These are phyloP conservation scores for Torymus texanus DNA, from an alignment of 2,888 invertebrate genomes.

Conservation along the genomic window DNA sequence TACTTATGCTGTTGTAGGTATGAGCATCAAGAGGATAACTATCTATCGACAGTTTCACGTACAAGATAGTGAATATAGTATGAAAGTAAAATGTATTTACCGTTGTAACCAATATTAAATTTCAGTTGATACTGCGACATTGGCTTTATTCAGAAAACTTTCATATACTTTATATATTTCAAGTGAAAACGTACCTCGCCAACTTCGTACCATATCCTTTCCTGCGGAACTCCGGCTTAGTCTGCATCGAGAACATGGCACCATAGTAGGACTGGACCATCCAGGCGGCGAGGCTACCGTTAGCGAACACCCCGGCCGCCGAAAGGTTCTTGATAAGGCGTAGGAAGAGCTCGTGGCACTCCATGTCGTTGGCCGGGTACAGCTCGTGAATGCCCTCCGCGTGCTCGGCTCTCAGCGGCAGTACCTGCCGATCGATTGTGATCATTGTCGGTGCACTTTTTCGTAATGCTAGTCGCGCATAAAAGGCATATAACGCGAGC, in stretches of 20 bases:
- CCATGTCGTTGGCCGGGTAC: slow-evolving; percentile 92
- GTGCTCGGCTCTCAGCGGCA: slow-evolving; percentile 85
- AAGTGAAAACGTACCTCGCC: slow-evolving; percentile 65
- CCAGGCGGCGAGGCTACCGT: slow-evolving; percentile 88
- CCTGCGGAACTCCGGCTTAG: slow-evolving; percentile 84
- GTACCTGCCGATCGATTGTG: slow-evolving; percentile 74
- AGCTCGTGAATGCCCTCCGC: slow-evolving; percentile 89
- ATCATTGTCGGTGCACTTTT: too few relatives aligned
- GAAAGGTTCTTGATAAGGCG: slow-evolving; percentile 86
- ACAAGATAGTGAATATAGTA: too few relatives aligned
- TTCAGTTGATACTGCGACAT: too few relatives aligned
- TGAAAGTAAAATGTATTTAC: too few relatives aligned
- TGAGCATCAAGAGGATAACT: too few relatives aligned
- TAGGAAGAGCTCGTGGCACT: slow-evolving; percentile 88
- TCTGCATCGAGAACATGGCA: slow-evolving; percentile 95
- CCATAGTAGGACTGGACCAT: slow-evolving; percentile 95
- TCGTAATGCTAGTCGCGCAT: too few relatives aligned
- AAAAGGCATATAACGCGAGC: too few relatives aligned
- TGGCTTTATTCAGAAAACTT: too few relatives aligned
- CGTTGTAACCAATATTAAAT: too few relatives aligned
- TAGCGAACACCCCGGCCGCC: slow-evolving; percentile 87
- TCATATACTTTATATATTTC: too few relatives aligned
- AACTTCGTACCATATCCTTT: slow-evolving; percentile 78
- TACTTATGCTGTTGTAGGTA: too few relatives aligned
- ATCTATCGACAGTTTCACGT: too few relatives aligned